phyloP scores from a whole-genome alignment of 2,797 vertebrate genomes.

The Micromesistius poutassou region DNA sequence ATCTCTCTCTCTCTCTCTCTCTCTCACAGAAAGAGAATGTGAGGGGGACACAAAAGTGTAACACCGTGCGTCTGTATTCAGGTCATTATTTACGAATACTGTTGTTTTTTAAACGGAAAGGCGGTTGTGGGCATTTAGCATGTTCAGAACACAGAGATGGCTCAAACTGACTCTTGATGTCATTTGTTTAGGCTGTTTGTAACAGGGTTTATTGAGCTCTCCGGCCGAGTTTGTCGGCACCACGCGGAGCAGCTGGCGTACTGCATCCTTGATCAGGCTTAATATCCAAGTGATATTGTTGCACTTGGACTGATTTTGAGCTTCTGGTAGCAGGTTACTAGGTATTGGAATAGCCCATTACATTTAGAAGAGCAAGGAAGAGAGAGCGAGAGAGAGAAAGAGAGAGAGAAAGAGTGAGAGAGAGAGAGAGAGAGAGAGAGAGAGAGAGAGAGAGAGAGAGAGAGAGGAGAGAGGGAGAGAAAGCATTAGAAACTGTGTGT shows the following conservation, averaged over 20 bases:
- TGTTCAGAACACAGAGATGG: too few relatives aligned
- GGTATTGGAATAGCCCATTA: background rate
- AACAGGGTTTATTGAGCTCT: slow-evolving; percentile 14
- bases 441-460: background rate
- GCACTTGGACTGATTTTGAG: slow-evolving; percentile 44
- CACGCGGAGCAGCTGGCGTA: slow-evolving; percentile 42
- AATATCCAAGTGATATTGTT: slow-evolving; percentile 44
- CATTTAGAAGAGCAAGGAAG: background rate
- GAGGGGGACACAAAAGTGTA: too few relatives aligned
- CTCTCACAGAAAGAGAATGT: slow-evolving; percentile 2
- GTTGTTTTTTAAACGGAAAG: too few relatives aligned
- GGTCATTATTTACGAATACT: too few relatives aligned
- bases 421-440: background rate
- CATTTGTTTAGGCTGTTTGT: background rate
- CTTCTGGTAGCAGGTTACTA: slow-evolving; percentile 39
- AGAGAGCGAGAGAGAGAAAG: slow-evolving; percentile 7
- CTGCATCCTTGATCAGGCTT: slow-evolving; percentile 16
- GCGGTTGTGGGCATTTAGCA: too few relatives aligned
- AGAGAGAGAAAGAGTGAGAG: background rate
- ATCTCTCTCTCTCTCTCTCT: slow-evolving; percentile 21
- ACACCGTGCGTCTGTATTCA: too few relatives aligned
- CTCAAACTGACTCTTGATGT: background rate
- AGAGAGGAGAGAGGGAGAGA: background rate
- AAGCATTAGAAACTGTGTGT: too few relatives aligned
- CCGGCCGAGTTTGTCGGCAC: slow-evolving; percentile 60